phyloP scores from a whole-genome alignment of 1,140 invertebrate species.

The Drosophila pseudoobscura region DNA sequence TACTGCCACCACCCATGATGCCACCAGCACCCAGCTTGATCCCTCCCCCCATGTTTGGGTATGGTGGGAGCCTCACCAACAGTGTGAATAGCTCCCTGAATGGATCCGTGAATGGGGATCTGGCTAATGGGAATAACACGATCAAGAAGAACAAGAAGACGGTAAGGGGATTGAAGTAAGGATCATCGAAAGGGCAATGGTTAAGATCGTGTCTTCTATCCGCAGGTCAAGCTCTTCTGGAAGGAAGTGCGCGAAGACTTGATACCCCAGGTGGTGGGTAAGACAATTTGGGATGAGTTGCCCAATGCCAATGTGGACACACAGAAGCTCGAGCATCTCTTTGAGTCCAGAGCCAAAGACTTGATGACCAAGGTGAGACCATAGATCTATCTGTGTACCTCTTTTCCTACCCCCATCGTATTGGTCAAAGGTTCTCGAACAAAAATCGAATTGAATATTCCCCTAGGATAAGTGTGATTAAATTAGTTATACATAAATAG shows the following conservation, averaged over 20 bases:
- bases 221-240: conserved; percentile 97
- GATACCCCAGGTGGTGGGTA: conserved; percentile 87
- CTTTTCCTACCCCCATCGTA: not conserved
- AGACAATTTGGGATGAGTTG: conserved; percentile 98
- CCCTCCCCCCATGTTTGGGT: conserved; percentile 83
- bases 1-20: conserved; percentile 83
- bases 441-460: conserved; percentile 13
- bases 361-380: conserved; percentile 91
- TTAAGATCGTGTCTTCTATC: not conserved
- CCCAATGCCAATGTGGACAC: conserved; percentile 93
- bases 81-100: conserved; percentile 81
- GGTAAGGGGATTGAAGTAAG: conserved; percentile 68
- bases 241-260: conserved; percentile 95
- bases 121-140: conserved; percentile 81
- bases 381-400: conserved; percentile 19
- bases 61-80: conserved; percentile 75
- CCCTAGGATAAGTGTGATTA: conserved; percentile 50
- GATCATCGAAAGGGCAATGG: not conserved
- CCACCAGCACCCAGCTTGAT: conserved; percentile 80
- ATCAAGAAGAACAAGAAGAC: conserved; percentile 97
- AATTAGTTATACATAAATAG: conserved; percentile 44
- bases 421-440: conserved; percentile 53
- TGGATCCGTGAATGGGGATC: conserved; percentile 80
- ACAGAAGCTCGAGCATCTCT: conserved; percentile 97
- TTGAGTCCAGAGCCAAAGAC: conserved; percentile 98